Base-by-base conservation (phyloP, 35 echinoderm and acorn worm species). In the Apostichopus californicus region DNA sequence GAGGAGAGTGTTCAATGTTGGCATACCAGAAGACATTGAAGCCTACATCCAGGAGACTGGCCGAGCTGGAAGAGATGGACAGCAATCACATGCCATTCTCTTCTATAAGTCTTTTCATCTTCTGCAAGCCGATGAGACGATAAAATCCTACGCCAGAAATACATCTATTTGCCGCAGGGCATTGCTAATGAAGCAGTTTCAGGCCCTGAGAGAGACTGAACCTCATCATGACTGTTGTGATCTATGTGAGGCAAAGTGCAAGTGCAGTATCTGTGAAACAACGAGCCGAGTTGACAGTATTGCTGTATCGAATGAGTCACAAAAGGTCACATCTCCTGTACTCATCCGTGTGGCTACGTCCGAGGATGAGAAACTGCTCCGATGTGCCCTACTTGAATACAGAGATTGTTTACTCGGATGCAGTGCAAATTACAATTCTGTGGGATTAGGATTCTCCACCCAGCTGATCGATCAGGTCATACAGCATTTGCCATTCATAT, bases 181-280 rank as follows among this genome's bases (percentile, higher is more conserved):
- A 23, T 46, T 82, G 14, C 52, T 82, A 46, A 11, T 82, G 52
- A 46, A 55, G 54, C 79, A 82, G 79, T 82, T 82, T 54, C 24
- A 82, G 24, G 79, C 26, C 55, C 24, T 82, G 79, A 52, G 6
- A 46, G 24, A 82, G 26, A 46, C 26, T 13, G 79, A 10, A 46
- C 79, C 79, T 46, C 26, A 23, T 82, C 79, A 82, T 46, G 54
- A 82, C 54, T 82, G 79, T 82, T 82, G 79, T 55, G 79, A 82
- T 46, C 6, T 82, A 82, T 82, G 79, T 82, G 79, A 82, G 54
- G 79, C 4, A 52, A 23, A 52, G 79, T 82, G 79, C 17, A 23
- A 82, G 14, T 82, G 79, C 54, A 46, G 13, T 82, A 26, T 46
- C 17, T 82, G 79, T 55, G 46, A 34, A 34, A 34, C 28, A 34